Evolutionary conservation across 2,888 invertebrate species (phyloP), one percentile per base, ranked within the genome.

Genomic region (Timema cristinae): DNA sequence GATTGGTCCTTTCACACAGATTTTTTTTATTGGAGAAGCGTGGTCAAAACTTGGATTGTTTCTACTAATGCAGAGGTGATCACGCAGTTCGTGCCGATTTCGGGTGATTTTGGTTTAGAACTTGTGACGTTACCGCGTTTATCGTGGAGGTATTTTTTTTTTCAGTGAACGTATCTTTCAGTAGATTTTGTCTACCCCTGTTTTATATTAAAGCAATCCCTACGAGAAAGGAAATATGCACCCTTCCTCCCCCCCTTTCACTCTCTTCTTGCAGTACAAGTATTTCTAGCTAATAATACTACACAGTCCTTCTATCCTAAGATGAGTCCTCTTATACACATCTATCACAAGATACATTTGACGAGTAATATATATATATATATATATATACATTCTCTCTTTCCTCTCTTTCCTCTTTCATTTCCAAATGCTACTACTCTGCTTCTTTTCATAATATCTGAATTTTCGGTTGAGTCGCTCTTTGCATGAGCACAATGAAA

Each of bases 391-490:
- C 15, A 15, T 59, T 59, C 15, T 7, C 56, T 16, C 2, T 16
- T 16, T 16, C 56, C 56, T 11, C 16, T 16, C 2, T 7, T 16
- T 15, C 2, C 56, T 2, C 10, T 13, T 16, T 56, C 11, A 8
- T 32, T 13, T 63, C 63, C 51, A n/a, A 50, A 50, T 51, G 51
- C 68, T 50, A 52, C 68, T 68, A 52, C 68, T n/a, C n/a, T 68
- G 52, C 66, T 56, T 54, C 71, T 69, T 69, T 68, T 69, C 69
- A 54, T 69, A 72, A 72, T 72, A 66, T 72, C 72, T 66, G 66
- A 15, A 49, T 52, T 63, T 66, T 50, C 72, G 66, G 68, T 69
- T 54, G 68, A 69, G 66, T 69, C 52, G 52, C 11, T 59, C 32
- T 51, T 16, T 61, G 63, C 68, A 68, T 51, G 70, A 70, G 70